These are phyloP conservation scores for Reticulitermes lucifugus DNA, from an alignment of 2,888 invertebrate genomes.

Conservation along the genomic window DNA sequence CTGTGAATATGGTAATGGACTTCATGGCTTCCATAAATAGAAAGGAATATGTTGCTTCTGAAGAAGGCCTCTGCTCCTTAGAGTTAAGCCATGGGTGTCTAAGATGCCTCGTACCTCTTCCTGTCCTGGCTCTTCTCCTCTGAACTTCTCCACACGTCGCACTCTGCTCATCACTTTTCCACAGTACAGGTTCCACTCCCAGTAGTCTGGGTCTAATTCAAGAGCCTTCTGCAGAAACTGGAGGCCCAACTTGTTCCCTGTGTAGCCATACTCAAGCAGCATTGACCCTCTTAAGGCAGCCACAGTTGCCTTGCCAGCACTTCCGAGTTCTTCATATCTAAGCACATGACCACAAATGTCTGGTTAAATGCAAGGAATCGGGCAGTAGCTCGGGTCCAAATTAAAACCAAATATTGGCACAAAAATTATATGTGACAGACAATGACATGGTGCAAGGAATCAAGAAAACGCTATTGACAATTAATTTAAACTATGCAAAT, in stretches of 20 bases:
- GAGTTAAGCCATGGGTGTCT: background rate
- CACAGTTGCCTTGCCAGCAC: slow-evolving; percentile 42
- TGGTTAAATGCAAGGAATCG: too few relatives aligned
- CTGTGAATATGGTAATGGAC: too few relatives aligned
- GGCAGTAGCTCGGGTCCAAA: too few relatives aligned
- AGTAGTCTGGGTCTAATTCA: slow-evolving; percentile 46
- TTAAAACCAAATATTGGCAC: too few relatives aligned
- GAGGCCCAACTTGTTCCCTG: slow-evolving; percentile 40
- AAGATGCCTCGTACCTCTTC: slow-evolving; percentile 35
- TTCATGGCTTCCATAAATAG: too few relatives aligned
- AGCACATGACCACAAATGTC: background rate
- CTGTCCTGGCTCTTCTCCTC: background rate
- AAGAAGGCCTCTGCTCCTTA: background rate
- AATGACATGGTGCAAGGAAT: too few relatives aligned
- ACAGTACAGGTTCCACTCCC: slow-evolving; percentile 48
- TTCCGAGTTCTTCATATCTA: slow-evolving; percentile 15
- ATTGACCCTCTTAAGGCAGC: slow-evolving; percentile 44
- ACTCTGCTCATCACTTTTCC: slow-evolving; percentile 46
- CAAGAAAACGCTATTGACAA: too few relatives aligned
- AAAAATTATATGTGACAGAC: too few relatives aligned
- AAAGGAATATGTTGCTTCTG: too few relatives aligned
- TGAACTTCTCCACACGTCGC: background rate
- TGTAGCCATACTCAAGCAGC: slow-evolving; percentile 46
- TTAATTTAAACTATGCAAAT: too few relatives aligned
- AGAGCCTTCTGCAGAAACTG: slow-evolving; percentile 34